Conservation (phyloP, 2,797 vertebrate genomes). For the Thalassophryne amazonica region DNA sequence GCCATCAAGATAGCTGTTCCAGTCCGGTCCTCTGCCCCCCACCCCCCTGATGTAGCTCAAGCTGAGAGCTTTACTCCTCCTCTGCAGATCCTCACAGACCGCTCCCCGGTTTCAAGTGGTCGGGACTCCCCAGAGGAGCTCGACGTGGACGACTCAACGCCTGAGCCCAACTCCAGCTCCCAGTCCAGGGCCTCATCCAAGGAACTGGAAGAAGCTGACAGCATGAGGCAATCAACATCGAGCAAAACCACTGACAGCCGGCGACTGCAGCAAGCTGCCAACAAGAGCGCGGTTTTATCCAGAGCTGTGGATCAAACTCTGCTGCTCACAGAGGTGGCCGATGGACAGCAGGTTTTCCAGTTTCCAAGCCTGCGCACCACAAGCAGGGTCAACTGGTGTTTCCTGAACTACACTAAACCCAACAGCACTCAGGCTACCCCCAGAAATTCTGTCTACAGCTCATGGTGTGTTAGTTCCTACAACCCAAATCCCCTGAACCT, state of each 20-base stretch:
- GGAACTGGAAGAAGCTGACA: constrained; percentile 68
- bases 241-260: constrained; percentile 81
- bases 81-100: constrained; percentile 86
- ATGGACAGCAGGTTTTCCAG: constrained; percentile 88
- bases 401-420: constrained; percentile 96
- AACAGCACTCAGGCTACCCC: constrained; percentile 81
- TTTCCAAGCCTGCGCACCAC: constrained; percentile 93
- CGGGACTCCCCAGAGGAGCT: constrained; percentile 88
- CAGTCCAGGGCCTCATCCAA: constrained; percentile 79
- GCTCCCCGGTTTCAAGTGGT: constrained; percentile 61
- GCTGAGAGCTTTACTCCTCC: constrained; percentile 84
- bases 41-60: constrained; percentile 73
- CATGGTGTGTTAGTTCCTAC: constrained; percentile 93
- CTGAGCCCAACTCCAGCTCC: constrained; percentile 84
- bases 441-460: constrained; percentile 90
- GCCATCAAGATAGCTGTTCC: constrained; percentile 60
- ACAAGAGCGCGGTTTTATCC: constrained; percentile 64
- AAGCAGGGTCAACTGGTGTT: constrained; percentile 97
- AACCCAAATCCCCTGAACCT: constrained; percentile 95
- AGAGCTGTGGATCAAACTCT: constrained; percentile 74
- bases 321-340: constrained; percentile 83
- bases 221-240: constrained; percentile 61
- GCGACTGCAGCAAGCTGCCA: constrained; percentile 82
- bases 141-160: constrained; percentile 86
- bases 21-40: constrained; percentile 72